These are phyloP conservation scores for Psittacula echo DNA, from an alignment of 2,797 vertebrate species.

Conservation along the genomic window DNA sequence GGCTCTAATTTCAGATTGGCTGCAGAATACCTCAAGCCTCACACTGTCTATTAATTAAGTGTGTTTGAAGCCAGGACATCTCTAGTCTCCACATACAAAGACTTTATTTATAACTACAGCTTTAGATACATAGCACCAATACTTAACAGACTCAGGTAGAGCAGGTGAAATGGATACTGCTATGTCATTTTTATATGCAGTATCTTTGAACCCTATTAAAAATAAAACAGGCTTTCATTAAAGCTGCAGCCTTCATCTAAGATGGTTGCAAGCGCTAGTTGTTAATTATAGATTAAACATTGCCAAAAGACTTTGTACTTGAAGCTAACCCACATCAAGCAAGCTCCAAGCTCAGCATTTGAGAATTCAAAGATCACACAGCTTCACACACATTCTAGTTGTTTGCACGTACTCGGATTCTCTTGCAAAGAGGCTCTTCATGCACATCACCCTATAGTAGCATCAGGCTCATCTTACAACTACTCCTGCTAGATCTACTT, in stretches of 20 bases:
- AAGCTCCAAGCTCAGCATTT: background rate
- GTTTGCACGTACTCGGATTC: background rate
- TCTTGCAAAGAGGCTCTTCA: background rate
- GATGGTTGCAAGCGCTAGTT: background rate
- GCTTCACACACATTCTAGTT: background rate
- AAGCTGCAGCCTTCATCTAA: background rate
- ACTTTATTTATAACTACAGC: background rate
- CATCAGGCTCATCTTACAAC: background rate
- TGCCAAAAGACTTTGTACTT: background rate
- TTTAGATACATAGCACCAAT: background rate
- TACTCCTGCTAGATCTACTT: background rate
- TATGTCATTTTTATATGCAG: background rate
- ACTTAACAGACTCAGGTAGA: background rate
- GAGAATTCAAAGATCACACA: background rate
- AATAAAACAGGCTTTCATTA: background rate
- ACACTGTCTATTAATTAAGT: background rate
- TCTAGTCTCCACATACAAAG: background rate
- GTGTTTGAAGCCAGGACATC: background rate
- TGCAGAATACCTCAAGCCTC: background rate
- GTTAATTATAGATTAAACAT: slow-evolving; percentile 55
- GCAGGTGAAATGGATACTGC: background rate
- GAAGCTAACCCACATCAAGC: background rate
- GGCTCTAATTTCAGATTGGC: background rate
- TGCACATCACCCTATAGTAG: background rate
- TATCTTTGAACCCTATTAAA: background rate